phyloP scores from a whole-genome alignment of 2,888 invertebrate genomes.

The Disparrhopalites patrizii region DNA sequence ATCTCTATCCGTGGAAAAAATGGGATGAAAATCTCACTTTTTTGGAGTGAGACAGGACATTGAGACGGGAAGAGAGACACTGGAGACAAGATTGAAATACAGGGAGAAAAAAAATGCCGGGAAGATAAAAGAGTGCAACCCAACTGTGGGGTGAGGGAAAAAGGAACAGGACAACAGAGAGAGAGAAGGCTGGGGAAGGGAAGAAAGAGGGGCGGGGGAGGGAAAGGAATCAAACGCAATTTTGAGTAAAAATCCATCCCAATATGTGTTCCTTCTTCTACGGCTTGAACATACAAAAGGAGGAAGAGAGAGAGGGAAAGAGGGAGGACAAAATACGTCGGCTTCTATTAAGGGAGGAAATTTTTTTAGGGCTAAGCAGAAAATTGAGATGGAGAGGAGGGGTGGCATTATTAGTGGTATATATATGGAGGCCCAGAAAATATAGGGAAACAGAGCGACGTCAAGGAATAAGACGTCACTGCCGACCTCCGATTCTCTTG shows the following conservation, averaged over 20 bases:
- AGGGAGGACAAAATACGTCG: background rate
- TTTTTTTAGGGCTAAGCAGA: too few relatives aligned
- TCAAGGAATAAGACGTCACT: background rate
- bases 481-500: slow-evolving; percentile 3
- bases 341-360: too few relatives aligned
- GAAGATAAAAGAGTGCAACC: too few relatives aligned
- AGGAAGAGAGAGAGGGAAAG: background rate
- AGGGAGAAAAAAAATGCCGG: background rate
- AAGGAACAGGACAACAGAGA: slow-evolving; percentile 7
- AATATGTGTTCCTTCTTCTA: slow-evolving; percentile 15
- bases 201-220: background rate
- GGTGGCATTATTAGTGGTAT: too few relatives aligned
- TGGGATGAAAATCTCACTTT: too few relatives aligned
- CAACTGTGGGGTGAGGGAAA: background rate
- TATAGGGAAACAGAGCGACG: background rate
- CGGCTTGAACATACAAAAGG: slow-evolving; percentile 4
- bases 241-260: slow-evolving; percentile 15
- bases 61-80: too few relatives aligned
- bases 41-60: too few relatives aligned
- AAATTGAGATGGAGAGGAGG: too few relatives aligned
- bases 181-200: background rate
- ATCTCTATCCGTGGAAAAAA: too few relatives aligned
- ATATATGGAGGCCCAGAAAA: too few relatives aligned
- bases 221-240: slow-evolving; percentile 9
- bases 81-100: too few relatives aligned